Base-by-base conservation (phyloP, 2,113 vertebrate species). In the Synchiropus splendidus region DNA sequence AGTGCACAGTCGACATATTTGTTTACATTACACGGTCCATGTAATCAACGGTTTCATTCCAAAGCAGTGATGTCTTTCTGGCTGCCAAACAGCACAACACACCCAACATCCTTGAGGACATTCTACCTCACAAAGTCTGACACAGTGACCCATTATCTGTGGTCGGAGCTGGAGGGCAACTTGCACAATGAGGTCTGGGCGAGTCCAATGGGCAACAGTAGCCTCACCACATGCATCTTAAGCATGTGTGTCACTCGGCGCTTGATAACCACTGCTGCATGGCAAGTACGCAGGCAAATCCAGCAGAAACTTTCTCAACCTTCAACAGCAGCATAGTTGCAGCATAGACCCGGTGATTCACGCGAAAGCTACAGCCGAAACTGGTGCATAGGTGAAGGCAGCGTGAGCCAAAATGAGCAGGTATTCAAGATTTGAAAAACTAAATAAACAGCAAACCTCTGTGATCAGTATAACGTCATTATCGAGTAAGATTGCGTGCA, bases 131-230 rank as follows among this genome's bases (percentile, higher is more conserved):
- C 18, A 18, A 62, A 46, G 67, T 55, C 69, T 81, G 81, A 78
- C 81, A 83, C 77, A 81, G 77, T 81, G 79, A 80, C 78, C 77
- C 61, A 77, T 83, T 73, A 80, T 78, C 66, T 71, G 63, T 14
- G 60, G 37, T 16, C 53, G 50, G 53, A 76, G 75, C 74, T 68
- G 35, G 61, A 65, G 72, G 73, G 80, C 64, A 18, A 60, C 60
- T 27, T 35, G 66, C 55, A 73, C 63, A 59, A 58, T 13, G 39
- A n/a, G 39, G 4, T 2, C 18, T 41, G 37, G 39, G 59, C 58
- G 50, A 53, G 49, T 74, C 68, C 54, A 56, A 66, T 65, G 61
- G 70, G 68, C 64, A 40, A 40, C 48, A 36, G 69, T 55, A 42
- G 48, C 38, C 49, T 17, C 56, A 58, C 57, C 64, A 45, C 61